Evolutionary conservation across 2,113 vertebrate species (phyloP).

Genomic region (Chloropsis hardwickii): DNA sequence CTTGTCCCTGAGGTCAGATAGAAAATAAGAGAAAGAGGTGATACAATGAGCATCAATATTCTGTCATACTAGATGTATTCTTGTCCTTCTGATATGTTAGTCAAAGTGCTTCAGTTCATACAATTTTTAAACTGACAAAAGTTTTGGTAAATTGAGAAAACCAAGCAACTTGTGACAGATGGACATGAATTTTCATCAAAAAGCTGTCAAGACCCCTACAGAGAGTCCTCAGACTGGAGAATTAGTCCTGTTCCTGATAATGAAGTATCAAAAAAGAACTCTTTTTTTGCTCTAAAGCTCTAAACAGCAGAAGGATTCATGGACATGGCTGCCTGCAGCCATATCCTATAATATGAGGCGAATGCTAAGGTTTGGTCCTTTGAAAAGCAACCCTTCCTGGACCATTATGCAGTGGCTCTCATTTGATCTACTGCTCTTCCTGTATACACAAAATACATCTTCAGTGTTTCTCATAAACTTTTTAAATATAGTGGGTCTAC

Average conservation of each 20-base stretch:
- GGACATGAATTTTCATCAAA: not conserved
- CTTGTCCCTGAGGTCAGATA: not conserved
- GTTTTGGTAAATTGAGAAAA: not conserved
- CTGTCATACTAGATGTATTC: not conserved
- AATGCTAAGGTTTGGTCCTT: not conserved
- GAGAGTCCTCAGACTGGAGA: not conserved
- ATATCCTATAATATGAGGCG: no score
- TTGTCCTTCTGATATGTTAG: not conserved
- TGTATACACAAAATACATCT: not conserved
- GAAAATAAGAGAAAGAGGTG: not conserved
- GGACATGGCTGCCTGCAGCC: not conserved
- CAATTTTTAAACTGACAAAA: not conserved
- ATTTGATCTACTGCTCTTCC: not conserved
- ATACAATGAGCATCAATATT: not conserved
- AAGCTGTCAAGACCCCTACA: fast-evolving
- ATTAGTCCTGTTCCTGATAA: not conserved
- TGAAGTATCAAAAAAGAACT: not conserved
- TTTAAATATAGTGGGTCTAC: not conserved
- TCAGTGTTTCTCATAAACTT: not conserved
- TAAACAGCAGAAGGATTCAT: not conserved
- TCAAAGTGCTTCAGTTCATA: not conserved
- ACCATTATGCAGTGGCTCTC: not conserved
- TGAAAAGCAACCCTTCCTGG: not conserved
- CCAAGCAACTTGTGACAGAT: not conserved
- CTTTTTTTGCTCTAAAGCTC: not conserved